Evolutionary conservation across 2,797 vertebrate species (phyloP).

Genomic region (Xenopus petersii): DNA sequence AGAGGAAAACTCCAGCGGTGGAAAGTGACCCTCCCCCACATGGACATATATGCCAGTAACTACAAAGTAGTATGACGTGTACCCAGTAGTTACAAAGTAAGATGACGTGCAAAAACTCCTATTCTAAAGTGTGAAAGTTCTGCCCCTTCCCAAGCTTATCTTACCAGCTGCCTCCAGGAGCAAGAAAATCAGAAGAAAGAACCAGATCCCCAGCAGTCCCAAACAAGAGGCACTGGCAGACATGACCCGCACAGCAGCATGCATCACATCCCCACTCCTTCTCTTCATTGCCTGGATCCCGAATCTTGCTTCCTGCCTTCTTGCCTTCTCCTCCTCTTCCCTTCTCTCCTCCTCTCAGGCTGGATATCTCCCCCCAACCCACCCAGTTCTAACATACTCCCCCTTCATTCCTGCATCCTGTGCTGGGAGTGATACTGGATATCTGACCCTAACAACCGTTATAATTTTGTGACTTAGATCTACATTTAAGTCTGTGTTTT

Average conservation of each 20-base stretch:
- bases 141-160: background rate
- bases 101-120: too few relatives aligned
- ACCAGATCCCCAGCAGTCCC: slow-evolving; percentile 12
- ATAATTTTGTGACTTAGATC: too few relatives aligned
- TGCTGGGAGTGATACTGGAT: too few relatives aligned
- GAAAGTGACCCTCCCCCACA: too few relatives aligned
- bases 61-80: too few relatives aligned
- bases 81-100: too few relatives aligned
- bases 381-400: slow-evolving; percentile 2
- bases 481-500: too few relatives aligned
- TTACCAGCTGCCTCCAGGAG: slow-evolving; percentile 27
- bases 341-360: slow-evolving; percentile 18
- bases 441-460: too few relatives aligned
- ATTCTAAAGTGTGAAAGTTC: background rate
- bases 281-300: background rate
- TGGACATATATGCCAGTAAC: too few relatives aligned
- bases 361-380: slow-evolving; percentile 22
- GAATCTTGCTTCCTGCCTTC: slow-evolving; percentile 24
- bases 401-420: background rate
- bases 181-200: slow-evolving; percentile 12
- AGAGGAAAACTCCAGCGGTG: too few relatives aligned
- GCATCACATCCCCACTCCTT: slow-evolving; percentile 32
- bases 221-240: slow-evolving; percentile 10
- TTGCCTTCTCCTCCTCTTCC: slow-evolving; percentile 35
- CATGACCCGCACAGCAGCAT: slow-evolving; percentile 28